A percentile compares a stretch with the other conserved stretches of the same genome.
Conservation (phyloP, 53 echinoderm and acorn worm species). For the Patiria pectinifera region DNA sequence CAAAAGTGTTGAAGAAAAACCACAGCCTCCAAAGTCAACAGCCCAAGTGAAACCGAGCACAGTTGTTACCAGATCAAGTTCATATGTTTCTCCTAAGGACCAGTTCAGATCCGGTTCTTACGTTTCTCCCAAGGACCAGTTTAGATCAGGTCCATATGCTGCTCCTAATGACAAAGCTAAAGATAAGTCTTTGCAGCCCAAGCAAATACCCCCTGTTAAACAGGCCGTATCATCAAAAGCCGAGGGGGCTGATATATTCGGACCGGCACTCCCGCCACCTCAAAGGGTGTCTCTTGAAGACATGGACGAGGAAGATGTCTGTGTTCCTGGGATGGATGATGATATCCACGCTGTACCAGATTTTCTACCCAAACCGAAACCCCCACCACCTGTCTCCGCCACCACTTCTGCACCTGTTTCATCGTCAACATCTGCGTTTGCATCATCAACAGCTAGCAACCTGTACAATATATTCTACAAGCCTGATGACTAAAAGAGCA, state of each 20-base stretch:
- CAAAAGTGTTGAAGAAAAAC: slow-evolving; percentile 11
- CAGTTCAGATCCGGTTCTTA: not conserved
- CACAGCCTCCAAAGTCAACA: not conserved
- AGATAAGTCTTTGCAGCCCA: not conserved
- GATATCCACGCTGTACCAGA: not conserved
- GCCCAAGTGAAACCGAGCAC: not conserved
- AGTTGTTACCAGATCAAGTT: not conserved
- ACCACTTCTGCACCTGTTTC: not conserved
- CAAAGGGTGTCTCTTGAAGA: slow-evolving; percentile 51
- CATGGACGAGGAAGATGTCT: slow-evolving; percentile 61
- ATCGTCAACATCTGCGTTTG: slow-evolving; percentile 18
- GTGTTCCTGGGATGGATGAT: slow-evolving; percentile 71
- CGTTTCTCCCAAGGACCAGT: not conserved
- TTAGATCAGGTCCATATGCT: not conserved
- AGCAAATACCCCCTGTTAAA: not conserved
- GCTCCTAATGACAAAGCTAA: not conserved
- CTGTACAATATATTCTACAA: slow-evolving; percentile 61
- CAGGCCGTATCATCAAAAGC: not conserved
- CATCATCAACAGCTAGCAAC: slow-evolving; percentile 59
- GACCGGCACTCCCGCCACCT: slow-evolving; percentile 30
- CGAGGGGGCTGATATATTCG: not conserved
- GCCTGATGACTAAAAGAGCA: not conserved
- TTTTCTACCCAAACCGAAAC: slow-evolving; percentile 38
- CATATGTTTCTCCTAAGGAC: not conserved
- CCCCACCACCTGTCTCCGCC: slow-evolving; percentile 54